Conservation (phyloP, 30 jellyfish, hydroid and myxozoan species). For the Cassiopea xamachana region DNA sequence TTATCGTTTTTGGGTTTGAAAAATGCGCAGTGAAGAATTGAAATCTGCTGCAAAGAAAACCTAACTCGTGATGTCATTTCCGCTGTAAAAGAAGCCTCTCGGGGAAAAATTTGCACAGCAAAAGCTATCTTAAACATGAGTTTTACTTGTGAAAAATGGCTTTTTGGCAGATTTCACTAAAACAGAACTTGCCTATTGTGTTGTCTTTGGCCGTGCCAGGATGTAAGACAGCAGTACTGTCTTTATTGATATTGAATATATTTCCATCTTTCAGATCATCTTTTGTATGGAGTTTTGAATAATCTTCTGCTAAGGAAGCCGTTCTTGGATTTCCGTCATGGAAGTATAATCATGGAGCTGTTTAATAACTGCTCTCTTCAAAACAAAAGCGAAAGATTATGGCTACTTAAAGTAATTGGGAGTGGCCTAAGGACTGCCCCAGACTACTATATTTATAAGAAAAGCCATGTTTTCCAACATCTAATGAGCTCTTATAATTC, state of each 20-base stretch:
- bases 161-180: no score
- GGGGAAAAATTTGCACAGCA: no score
- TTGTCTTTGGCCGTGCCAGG: no score
- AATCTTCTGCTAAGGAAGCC: conserved; percentile 71
- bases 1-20: no score
- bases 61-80: no score
- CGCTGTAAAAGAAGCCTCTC: no score
- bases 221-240: no score
- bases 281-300: conserved; percentile 74
- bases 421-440: conserved; percentile 70
- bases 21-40: no score
- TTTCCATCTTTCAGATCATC: conserved; percentile 60
- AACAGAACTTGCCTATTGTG: no score
- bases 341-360: conserved; percentile 69
- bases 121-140: no score
- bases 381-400: conserved; percentile 49
- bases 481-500: conserved; percentile 76
- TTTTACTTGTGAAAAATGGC: no score
- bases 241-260: background rate
- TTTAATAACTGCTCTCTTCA: conserved; percentile 67
- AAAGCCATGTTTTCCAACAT: conserved; percentile 78
- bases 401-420: conserved; percentile 78
- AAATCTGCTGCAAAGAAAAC: no score
- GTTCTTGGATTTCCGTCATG: conserved; percentile 58
- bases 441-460: conserved; percentile 80